phyloP scores from a whole-genome alignment of 2,113 vertebrate species.

The Hepsetus odoe region DNA sequence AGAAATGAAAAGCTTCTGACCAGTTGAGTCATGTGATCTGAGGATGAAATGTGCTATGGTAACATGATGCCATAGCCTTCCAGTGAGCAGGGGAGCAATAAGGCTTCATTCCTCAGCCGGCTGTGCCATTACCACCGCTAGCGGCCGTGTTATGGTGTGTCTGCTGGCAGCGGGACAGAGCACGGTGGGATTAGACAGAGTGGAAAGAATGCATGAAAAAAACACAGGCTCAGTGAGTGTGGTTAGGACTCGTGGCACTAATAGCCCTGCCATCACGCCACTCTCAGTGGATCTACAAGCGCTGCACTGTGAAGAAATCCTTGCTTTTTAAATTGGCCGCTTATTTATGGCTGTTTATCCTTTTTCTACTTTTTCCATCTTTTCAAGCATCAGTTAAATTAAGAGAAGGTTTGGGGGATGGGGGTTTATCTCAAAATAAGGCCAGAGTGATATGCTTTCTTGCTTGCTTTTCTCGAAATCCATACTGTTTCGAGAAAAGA shows the following conservation, averaged over 20 bases:
- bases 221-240: slow-evolving; percentile 27
- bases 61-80: not conserved
- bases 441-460: too few relatives aligned
- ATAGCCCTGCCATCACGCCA: slow-evolving; percentile 3
- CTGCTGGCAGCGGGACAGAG: not conserved
- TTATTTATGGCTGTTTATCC: not conserved
- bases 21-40: not conserved
- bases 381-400: too few relatives aligned
- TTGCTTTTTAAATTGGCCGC: not conserved
- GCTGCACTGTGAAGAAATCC: not conserved
- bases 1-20: not conserved
- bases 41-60: not conserved
- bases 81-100: not conserved
- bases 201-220: slow-evolving; percentile 54
- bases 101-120: slow-evolving; percentile 28
- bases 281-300: not conserved
- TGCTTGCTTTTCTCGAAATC: too few relatives aligned
- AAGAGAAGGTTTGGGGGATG: too few relatives aligned
- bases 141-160: slow-evolving; percentile 46
- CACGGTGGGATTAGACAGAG: slow-evolving; percentile 57
- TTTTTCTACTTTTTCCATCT: not conserved
- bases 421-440: too few relatives aligned
- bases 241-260: slow-evolving; percentile 10
- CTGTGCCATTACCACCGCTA: slow-evolving; percentile 49
- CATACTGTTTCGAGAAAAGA: too few relatives aligned